These are phyloP conservation scores for Tortrix viridana DNA, from an alignment of 2,888 invertebrate genomes.

Conservation along the genomic window DNA sequence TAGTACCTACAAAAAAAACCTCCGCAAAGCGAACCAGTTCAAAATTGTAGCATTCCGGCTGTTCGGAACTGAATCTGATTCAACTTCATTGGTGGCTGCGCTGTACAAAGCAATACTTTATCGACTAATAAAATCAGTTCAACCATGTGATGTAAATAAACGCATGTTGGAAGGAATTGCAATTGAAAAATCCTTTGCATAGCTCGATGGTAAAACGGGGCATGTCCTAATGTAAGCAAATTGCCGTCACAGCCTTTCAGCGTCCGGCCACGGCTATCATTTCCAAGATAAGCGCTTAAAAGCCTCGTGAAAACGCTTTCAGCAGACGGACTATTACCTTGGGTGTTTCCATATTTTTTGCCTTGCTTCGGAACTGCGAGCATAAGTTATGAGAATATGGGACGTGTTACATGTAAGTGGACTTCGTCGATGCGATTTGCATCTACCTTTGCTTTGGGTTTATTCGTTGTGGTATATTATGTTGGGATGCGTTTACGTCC, in stretches of 20 bases:
- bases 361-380: conserved; percentile 56
- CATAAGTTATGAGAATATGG: conserved; percentile 57
- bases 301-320: conserved; percentile 80
- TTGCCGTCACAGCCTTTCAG: conserved; percentile 81
- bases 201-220: conserved; percentile 62
- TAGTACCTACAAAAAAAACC: conserved; percentile 44
- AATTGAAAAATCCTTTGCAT: conserved; percentile 54
- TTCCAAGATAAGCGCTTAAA: conserved; percentile 84
- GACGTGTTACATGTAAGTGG: conserved; percentile 51
- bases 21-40: conserved; percentile 60
- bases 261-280: conserved; percentile 81
- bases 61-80: conserved; percentile 64
- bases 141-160: conserved; percentile 35
- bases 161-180: conserved; percentile 45
- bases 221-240: conserved; percentile 82
- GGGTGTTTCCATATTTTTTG: conserved; percentile 70
- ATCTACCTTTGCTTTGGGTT: conserved; percentile 45
- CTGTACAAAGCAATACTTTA: conserved; percentile 60
- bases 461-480: too few species aligned
- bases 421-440: conserved; percentile 51
- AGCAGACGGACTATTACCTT: conserved; percentile 70
- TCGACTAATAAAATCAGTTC: conserved; percentile 54
- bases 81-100: conserved; percentile 65
- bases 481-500: too few species aligned
- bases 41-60: conserved; percentile 61